Evolutionary conservation across 2,888 invertebrate genomes (phyloP), one percentile per base, ranked within the genome.

Genomic region (Volucella inanis): DNA sequence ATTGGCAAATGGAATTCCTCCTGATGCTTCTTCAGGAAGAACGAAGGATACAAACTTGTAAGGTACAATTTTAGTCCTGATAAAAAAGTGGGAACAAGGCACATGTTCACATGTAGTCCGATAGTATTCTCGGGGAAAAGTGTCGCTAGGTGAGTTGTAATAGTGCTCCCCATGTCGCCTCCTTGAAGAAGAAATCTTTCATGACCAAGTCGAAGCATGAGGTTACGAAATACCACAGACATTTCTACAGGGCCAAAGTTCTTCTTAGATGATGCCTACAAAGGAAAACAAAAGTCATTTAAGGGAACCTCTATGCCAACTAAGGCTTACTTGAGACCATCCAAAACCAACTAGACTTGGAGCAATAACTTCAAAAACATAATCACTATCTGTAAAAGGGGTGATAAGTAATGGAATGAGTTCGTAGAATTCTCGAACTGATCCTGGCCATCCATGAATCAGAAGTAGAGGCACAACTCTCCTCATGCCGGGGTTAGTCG

Each of bases 401-500:
- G 92, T 93, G 0, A 93, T 95, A 47, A 96, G 90, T 75, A 94
- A 88, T 0, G 96, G 96, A 67, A 96, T 94, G n/a, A 96, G 90
- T 70, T 95, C 95, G 89, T 96, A 95, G 91, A 97, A 97, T 90
- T 97, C 97, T 3, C 95, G 93, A 0, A 97, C 91, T 0, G 96
- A 96, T 2, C 97, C 96, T 0, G 97, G 97, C 97, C 97, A 97
- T 14, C 97, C 97, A 88, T 97, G 97, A n/a, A 96, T 90, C 59
- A 98, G 71, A 3, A 97, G 90, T 10, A 98, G 87, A 0, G 97
- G 96, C 0, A 95, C 87, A 2, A 94, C 93, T 87, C 92, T 92
- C 41, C 92, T 89, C 83, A 92, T 90, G 78, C 79, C 90, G 52
- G 71, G 88, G 75, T 94, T 94, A 0, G 94, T 94, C n/a, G 91